Percentiles rank a stretch among this genome's conserved stretches.
Evolutionary conservation across 2,113 vertebrate species (phyloP).

Genomic region (Nannospalax galili): DNA sequence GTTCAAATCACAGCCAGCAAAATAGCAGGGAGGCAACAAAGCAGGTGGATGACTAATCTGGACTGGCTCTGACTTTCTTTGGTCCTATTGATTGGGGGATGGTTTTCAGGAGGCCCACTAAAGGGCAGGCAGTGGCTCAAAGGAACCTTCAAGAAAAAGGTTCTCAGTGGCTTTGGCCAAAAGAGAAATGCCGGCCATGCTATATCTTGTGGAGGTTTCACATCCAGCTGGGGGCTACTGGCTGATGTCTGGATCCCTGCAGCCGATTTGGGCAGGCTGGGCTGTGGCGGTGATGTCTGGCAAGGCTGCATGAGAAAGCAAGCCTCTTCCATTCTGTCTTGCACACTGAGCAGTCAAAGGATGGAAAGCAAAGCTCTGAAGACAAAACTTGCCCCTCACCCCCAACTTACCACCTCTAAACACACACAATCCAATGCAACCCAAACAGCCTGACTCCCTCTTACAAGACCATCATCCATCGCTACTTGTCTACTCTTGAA

Average conservation of each 20-base stretch:
- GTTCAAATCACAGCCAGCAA: not conserved
- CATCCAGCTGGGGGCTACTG: not conserved
- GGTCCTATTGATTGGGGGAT: not conserved
- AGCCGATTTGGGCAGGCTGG: not conserved
- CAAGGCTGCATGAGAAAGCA: not conserved
- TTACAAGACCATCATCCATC: not conserved
- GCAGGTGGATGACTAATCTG: not conserved
- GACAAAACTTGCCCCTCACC: not conserved
- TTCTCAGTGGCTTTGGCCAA: not conserved
- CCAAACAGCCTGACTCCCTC: not conserved
- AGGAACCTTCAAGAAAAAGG: constrained; percentile 50
- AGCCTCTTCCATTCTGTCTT: not conserved
- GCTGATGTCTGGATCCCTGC: not conserved
- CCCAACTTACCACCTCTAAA: not conserved
- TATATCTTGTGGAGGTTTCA: not conserved
- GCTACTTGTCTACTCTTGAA: not conserved
- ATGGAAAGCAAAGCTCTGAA: not conserved
- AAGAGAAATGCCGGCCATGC: not conserved
- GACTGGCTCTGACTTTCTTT: not conserved
- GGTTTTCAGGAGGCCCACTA: not conserved
- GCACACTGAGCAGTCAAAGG: not conserved
- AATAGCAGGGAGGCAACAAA: not conserved
- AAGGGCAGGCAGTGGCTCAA: not conserved
- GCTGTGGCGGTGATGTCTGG: not conserved
- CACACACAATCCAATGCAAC: not conserved